A percentile compares a stretch with the other conserved stretches of the same genome.
Evolutionary conservation across 2,888 invertebrate genomes (phyloP).

Genomic region (Theretra japonica): DNA sequence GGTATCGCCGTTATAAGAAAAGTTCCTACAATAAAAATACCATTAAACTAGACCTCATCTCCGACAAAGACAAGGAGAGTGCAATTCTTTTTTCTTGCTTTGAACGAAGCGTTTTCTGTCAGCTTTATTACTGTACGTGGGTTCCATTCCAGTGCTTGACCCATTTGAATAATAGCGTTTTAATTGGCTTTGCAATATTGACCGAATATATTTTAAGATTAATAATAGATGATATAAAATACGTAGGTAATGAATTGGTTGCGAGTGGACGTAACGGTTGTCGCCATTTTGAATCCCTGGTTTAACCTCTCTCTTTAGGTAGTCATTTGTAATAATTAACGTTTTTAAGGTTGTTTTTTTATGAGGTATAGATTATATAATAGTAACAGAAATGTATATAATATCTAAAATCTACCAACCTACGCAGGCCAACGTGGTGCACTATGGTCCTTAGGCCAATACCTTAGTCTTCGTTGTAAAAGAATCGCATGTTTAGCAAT

Average conservation of each 20-base stretch:
- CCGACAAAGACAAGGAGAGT: neutral
- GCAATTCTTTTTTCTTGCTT: neutral
- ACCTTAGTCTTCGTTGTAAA: too few species aligned
- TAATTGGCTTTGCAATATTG: neutral
- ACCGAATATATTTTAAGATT: neutral
- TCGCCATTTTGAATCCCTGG: too few species aligned
- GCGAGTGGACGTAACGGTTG: too few species aligned
- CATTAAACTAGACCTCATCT: neutral
- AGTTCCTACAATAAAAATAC: conserved; percentile 1
- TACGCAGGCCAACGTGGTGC: too few species aligned
- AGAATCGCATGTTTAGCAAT: too few species aligned
- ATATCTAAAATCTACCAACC: too few species aligned
- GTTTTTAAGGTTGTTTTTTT: too few species aligned
- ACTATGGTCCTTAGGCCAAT: too few species aligned
- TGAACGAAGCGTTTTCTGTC: neutral
- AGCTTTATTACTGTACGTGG: neutral
- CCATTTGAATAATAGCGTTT: neutral
- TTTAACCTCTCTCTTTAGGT: too few species aligned
- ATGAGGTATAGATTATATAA: too few species aligned
- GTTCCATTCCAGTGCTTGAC: neutral
- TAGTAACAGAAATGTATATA: too few species aligned
- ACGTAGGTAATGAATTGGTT: neutral
- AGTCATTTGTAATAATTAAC: too few species aligned
- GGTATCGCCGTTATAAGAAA: neutral
- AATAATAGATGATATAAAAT: neutral